Base-by-base conservation (phyloP, 2,888 invertebrate genomes). In the Mesorhabditis spiculigera region DNA sequence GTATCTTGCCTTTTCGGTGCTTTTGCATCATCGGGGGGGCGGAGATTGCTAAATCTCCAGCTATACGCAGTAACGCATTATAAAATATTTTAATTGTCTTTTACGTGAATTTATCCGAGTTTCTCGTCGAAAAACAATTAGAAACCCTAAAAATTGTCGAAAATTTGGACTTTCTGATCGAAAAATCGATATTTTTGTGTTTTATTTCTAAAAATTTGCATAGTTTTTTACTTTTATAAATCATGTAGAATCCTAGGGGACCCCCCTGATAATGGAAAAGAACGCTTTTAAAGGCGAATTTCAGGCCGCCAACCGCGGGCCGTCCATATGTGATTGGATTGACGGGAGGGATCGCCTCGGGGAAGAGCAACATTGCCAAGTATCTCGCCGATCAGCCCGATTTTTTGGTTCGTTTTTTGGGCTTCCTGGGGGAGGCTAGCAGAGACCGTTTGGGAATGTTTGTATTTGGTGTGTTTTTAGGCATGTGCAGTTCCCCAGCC, bases 301-400 rank as follows among this genome's bases (percentile, higher is more conserved):
- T 16, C 4, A 68, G 68, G n/a, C 45, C 63, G 10, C 63, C 67
- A 4, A 41, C 61, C 3, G 28, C 43, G 5, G 64, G 65, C 6
- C 0, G 4, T n/a, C 96, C 96, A 0, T 95, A 95, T 85, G 90
- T 97, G 5, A 93, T 98, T 82, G 98, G 97, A 0, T 88, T 98
- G 66, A 94, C 95, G 5, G 98, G 98, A 71, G 93, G 93, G 42
- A 94, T 94, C 75, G 93, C 93, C 0, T 92, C 93, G 82, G 95
- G 95, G 0, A 95, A 95, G 87, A 91, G 92, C 74, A 90, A 90
- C 72, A 91, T 95, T 78, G 90, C 91, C 10, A 88, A 90, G 69
- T 90, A 91, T 78, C 88, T 91, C 45, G 61, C 44, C 75, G 88
- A 90, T 81, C 88, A 89, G 10, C 89, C 93, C 75, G 95, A 95